Evolutionary conservation across 2,888 invertebrate species (phyloP).

Genomic region (Laothoe populi): DNA sequence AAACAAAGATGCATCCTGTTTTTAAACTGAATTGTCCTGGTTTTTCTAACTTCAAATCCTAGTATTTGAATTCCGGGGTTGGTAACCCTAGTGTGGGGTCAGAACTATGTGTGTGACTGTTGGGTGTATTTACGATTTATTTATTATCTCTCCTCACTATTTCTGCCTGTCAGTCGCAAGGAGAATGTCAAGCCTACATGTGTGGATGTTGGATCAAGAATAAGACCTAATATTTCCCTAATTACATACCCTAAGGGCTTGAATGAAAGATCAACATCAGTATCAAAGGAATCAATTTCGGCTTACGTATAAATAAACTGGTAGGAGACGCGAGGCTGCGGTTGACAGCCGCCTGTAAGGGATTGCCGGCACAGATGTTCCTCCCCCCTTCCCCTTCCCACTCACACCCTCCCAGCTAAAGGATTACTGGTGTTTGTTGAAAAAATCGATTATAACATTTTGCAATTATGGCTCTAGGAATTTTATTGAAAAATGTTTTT

Average conservation of each 20-base stretch:
- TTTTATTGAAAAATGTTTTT: not conserved
- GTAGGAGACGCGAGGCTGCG: slow-evolving; percentile 54
- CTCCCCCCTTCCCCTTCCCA: slow-evolving; percentile 39
- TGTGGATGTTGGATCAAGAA: no score
- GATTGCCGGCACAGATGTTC: slow-evolving; percentile 70
- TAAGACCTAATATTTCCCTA: not conserved
- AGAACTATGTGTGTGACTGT: no score
- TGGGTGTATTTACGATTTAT: no score
- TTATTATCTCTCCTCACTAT: no score
- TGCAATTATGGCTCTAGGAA: not conserved
- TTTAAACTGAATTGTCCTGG: no score
- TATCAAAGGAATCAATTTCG: slow-evolving; percentile 66
- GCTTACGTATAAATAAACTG: slow-evolving; percentile 66
- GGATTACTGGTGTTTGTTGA: slow-evolving; percentile 26
- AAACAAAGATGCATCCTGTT: no score
- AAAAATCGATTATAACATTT: slow-evolving; percentile 23
- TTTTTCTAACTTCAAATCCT: no score
- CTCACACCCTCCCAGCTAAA: slow-evolving; percentile 15
- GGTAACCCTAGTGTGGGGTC: no score
- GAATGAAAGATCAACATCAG: slow-evolving; percentile 25
- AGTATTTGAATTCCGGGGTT: no score
- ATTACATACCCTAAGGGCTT: not conserved
- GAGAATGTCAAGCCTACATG: no score
- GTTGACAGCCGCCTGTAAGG: slow-evolving; percentile 75
- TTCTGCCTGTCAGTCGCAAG: no score